Evolutionary conservation across 2,888 invertebrate species (phyloP).

Genomic region (Caenorhabditis afra): DNA sequence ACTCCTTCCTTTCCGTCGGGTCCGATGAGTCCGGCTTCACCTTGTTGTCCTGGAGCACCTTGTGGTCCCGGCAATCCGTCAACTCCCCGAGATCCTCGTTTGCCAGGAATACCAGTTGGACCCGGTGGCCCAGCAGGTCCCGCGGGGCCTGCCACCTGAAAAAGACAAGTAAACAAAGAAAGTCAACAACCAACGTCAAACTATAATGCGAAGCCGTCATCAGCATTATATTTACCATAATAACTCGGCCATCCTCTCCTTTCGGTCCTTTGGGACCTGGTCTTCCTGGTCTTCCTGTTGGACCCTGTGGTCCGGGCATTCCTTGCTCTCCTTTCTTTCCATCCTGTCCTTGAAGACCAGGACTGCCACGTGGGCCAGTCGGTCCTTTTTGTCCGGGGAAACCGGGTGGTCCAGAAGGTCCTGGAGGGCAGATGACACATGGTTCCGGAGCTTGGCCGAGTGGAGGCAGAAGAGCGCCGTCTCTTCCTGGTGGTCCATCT

Average conservation of each 20-base stretch:
- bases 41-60: conserved; percentile 64
- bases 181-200: conserved; percentile 3
- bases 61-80: conserved; percentile 67
- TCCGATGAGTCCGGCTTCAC: conserved; percentile 63
- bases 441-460: conserved; percentile 72
- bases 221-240: conserved; percentile 60
- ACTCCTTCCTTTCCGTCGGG: conserved; percentile 66
- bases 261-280: conserved; percentile 68
- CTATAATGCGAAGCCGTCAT: not conserved
- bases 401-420: conserved; percentile 75
- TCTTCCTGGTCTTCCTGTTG: conserved; percentile 69
- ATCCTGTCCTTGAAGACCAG: conserved; percentile 74
- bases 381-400: conserved; percentile 77
- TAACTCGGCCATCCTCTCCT: conserved; percentile 69
- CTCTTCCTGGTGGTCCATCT: conserved; percentile 64
- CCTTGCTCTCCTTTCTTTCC: conserved; percentile 77
- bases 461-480: conserved; percentile 62
- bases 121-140: conserved; percentile 68
- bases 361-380: conserved; percentile 70
- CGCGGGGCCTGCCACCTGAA: conserved; percentile 68
- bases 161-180: not conserved
- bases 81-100: conserved; percentile 61
- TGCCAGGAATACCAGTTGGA: conserved; percentile 63
- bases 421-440: conserved; percentile 79
- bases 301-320: conserved; percentile 77